Conservation (phyloP, 1,140 invertebrate genomes). For the Pseudomyrmex sp. region DNA sequence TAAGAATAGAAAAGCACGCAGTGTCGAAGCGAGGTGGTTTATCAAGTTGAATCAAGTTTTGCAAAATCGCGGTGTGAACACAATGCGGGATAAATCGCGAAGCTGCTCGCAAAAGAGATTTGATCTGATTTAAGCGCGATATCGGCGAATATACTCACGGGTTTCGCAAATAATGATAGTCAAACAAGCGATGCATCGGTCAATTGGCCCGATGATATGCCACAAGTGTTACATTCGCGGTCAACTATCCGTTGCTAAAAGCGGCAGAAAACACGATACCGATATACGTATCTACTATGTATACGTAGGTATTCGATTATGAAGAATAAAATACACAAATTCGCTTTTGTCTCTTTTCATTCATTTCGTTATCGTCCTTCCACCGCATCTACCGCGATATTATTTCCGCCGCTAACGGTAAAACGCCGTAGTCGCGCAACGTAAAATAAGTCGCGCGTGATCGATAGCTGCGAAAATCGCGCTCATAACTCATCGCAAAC, state of each 20-base stretch:
- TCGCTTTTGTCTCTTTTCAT: constrained; percentile 31
- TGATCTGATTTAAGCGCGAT: constrained; percentile 78
- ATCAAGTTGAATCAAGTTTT: constrained; percentile 50
- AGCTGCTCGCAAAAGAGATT: constrained; percentile 69
- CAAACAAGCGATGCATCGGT: constrained; percentile 74
- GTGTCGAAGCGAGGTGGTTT: constrained; percentile 52
- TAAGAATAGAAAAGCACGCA: constrained; percentile 1
- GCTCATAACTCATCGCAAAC: constrained; percentile 24
- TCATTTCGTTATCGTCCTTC: constrained; percentile 9
- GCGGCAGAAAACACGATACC: constrained; percentile 54
- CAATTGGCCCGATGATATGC: constrained; percentile 74
- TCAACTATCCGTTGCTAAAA: constrained; percentile 78
- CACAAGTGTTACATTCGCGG: constrained; percentile 72
- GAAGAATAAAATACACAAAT: not conserved
- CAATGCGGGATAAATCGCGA: constrained; percentile 69
- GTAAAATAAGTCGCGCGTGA: constrained; percentile 35
- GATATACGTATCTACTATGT: constrained; percentile 38
- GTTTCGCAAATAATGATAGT: constrained; percentile 83
- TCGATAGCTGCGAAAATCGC: constrained; percentile 21
- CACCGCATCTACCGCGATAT: constrained; percentile 4
- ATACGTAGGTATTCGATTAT: too few species aligned
- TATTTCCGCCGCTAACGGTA: constrained; percentile 44
- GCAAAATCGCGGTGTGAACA: constrained; percentile 59
- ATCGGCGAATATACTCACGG: constrained; percentile 70
- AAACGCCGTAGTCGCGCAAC: constrained; percentile 5